Evolutionary conservation across 2,888 invertebrate genomes (phyloP).

Genomic region (Ceramica pisi): DNA sequence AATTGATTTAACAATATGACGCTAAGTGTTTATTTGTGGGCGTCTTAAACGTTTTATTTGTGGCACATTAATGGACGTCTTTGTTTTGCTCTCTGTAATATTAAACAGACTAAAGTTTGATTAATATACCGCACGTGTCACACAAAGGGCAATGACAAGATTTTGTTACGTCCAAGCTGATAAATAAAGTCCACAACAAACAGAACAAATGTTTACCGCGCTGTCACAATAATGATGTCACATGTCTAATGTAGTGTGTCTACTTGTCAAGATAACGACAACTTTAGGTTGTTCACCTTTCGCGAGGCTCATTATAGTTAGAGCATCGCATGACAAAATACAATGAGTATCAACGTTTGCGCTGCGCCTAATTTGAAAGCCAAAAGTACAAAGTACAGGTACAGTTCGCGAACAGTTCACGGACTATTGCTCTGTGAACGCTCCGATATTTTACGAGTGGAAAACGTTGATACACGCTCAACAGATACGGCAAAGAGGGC

Average conservation of each 20-base stretch:
- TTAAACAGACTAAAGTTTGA: not conserved
- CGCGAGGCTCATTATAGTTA: slow-evolving; percentile 74
- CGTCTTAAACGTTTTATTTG: slow-evolving; percentile 25
- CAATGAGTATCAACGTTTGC: slow-evolving; percentile 74
- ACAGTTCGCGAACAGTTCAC: slow-evolving; percentile 73
- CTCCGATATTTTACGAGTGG: slow-evolving; percentile 77
- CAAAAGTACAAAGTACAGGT: slow-evolving; percentile 77
- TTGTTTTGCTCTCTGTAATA: not conserved
- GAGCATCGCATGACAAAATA: slow-evolving; percentile 82
- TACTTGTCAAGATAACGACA: slow-evolving; percentile 83
- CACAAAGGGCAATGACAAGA: slow-evolving; percentile 57
- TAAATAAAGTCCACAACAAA: slow-evolving; percentile 70
- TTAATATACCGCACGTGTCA: slow-evolving; percentile 35
- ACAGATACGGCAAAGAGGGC: slow-evolving; percentile 70
- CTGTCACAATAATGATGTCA: slow-evolving; percentile 86
- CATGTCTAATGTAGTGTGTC: slow-evolving; percentile 84
- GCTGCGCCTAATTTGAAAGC: slow-evolving; percentile 81
- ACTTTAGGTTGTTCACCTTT: slow-evolving; percentile 82
- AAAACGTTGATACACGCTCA: slow-evolving; percentile 72
- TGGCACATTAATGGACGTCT: slow-evolving; percentile 2
- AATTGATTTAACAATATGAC: slow-evolving; percentile 36
- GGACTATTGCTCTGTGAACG: slow-evolving; percentile 72
- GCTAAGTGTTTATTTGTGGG: slow-evolving; percentile 21
- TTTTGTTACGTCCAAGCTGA: slow-evolving; percentile 67
- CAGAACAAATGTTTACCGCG: slow-evolving; percentile 76